Evolutionary conservation across 1,140 invertebrate species (phyloP).

Genomic region (Drosophila hydei): DNA sequence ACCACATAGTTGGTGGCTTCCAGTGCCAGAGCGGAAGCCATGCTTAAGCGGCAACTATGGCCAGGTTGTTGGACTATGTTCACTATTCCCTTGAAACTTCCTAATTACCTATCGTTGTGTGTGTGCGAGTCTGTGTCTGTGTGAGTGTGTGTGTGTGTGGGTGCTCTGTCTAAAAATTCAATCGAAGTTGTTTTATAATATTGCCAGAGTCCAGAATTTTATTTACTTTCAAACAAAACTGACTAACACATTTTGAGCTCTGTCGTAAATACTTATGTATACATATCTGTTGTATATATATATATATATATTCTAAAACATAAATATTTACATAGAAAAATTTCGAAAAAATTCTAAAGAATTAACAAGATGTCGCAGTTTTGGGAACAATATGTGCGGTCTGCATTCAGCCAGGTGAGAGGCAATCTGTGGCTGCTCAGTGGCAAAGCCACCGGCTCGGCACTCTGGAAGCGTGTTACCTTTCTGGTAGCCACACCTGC

Average conservation of each 20-base stretch:
- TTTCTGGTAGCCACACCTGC: constrained; percentile 89
- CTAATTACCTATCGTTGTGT: constrained; percentile 47
- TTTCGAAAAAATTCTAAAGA: constrained; percentile 2
- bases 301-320: constrained; percentile 1
- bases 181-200: no score
- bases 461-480: constrained; percentile 88
- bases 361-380: constrained; percentile 29
- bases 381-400: constrained; percentile 31
- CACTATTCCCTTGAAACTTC: constrained; percentile 63
- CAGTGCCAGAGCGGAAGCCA: constrained; percentile 26
- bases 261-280: constrained; percentile 4
- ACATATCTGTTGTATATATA: background rate
- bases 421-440: constrained; percentile 11
- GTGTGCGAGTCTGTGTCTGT: background rate
- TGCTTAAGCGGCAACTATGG: constrained; percentile 31
- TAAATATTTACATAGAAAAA: background rate
- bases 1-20: constrained; percentile 22
- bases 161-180: no score
- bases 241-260: constrained; percentile 5
- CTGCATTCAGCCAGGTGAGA: constrained; percentile 1
- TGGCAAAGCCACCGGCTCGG: constrained; percentile 2
- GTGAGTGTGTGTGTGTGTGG: no score
- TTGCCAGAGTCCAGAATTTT: background rate
- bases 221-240: background rate
- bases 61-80: constrained; percentile 45